phyloP scores from a whole-genome alignment of 2,113 vertebrate genomes.

The Corydoras sp. region DNA sequence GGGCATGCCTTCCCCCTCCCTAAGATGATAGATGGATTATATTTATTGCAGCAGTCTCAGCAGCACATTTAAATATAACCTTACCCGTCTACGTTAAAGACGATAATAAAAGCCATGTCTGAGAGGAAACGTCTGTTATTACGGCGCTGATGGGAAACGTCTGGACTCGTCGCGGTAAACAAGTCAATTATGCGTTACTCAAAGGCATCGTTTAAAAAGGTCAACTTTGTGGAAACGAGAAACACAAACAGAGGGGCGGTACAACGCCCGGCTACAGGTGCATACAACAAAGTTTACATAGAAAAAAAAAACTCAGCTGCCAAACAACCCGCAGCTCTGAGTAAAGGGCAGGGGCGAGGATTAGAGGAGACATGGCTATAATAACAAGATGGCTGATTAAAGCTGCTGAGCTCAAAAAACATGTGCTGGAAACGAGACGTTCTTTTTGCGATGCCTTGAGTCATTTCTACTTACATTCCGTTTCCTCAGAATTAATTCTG shows the following conservation, averaged over 20 bases:
- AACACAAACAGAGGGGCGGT: slow-evolving; percentile 6
- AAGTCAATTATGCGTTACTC: slow-evolving; percentile 16
- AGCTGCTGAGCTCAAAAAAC: neutral
- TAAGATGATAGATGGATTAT: too few species aligned
- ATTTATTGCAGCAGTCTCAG: too few species aligned
- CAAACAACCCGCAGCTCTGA: neutral
- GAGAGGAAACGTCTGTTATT: slow-evolving; percentile 17
- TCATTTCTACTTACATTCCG: too few species aligned
- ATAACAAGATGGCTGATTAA: neutral
- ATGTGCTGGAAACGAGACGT: neutral
- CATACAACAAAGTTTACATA: slow-evolving; percentile 1
- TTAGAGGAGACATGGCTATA: neutral
- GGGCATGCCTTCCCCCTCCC: too few species aligned
- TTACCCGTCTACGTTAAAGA: slow-evolving; percentile 9
- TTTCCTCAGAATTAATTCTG: too few species aligned
- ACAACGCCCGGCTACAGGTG: slow-evolving; percentile 25
- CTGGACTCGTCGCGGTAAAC: slow-evolving; percentile 2
- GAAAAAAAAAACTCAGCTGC: neutral
- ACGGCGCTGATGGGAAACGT: neutral
- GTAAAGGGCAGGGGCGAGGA: neutral
- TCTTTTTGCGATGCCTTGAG: too few species aligned
- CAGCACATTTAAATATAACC: neutral
- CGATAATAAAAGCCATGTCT: neutral
- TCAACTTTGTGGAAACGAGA: slow-evolving; percentile 13
- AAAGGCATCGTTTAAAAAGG: slow-evolving; percentile 17